Conservation (phyloP, 2,888 invertebrate genomes). For the Ectemnius cavifrons region DNA sequence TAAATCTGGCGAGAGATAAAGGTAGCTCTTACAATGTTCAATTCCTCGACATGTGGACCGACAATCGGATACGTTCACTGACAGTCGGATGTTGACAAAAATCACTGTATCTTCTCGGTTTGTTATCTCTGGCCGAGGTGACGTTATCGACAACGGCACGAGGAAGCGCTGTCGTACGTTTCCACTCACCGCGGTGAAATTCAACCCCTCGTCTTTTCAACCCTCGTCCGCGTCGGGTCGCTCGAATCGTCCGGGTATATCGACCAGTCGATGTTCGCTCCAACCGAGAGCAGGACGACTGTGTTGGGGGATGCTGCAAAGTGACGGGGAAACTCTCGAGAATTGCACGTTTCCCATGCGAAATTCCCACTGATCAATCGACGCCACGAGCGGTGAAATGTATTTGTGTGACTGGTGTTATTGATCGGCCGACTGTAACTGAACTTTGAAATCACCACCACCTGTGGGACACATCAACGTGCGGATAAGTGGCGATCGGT, state of each 20-base stretch:
- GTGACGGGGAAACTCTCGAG: conserved; percentile 28
- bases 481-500: conserved; percentile 38
- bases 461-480: conserved; percentile 60
- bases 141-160: conserved; percentile 49
- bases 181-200: conserved; percentile 22
- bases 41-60: conserved; percentile 11
- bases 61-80: conserved; percentile 32
- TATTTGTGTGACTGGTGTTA: conserved; percentile 6
- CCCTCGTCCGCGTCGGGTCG: conserved; percentile 64
- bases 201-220: conserved; percentile 49
- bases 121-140: conserved; percentile 45
- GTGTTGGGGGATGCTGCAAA: conserved; percentile 51
- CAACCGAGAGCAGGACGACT: conserved; percentile 53
- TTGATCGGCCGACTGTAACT: conserved; percentile 8
- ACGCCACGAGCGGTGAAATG: conserved; percentile 22
- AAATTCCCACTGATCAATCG: conserved; percentile 8
- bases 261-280: conserved; percentile 64
- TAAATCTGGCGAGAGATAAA: neutral
- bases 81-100: conserved; percentile 29
- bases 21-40: too few species aligned
- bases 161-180: conserved; percentile 34
- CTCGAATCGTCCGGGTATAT: conserved; percentile 68
- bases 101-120: neutral
- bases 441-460: conserved; percentile 47
- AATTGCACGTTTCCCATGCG: conserved; percentile 7